These are phyloP conservation scores for Spisula solida DNA, from an alignment of 2,888 invertebrate genomes.

Conservation along the genomic window DNA sequence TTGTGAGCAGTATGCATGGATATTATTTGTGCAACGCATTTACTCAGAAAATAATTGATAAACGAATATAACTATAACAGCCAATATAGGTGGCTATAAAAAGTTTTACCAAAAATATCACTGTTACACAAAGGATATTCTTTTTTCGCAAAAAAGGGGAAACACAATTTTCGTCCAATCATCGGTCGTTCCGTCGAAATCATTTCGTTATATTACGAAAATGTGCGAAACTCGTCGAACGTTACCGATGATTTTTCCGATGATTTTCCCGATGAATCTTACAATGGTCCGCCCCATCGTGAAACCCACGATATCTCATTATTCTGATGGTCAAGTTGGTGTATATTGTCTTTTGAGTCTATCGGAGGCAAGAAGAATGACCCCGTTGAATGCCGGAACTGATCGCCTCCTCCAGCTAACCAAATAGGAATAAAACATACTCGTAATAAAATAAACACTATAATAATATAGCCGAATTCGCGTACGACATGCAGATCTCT, in stretches of 20 bases:
- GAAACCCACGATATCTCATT: background rate
- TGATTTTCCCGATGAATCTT: background rate
- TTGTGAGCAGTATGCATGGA: too few relatives aligned
- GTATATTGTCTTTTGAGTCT: background rate
- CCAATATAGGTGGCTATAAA: background rate
- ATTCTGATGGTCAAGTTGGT: background rate
- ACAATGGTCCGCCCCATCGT: slow-evolving; percentile 6
- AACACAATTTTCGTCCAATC: background rate
- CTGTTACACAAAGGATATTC: too few relatives aligned
- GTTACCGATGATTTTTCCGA: background rate
- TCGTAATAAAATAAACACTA: background rate
- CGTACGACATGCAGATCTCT: background rate
- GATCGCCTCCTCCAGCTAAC: background rate
- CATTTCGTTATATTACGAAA: background rate
- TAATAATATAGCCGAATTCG: background rate
- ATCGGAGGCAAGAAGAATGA: slow-evolving; percentile 6
- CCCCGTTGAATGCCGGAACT: background rate
- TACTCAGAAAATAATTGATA: too few relatives aligned
- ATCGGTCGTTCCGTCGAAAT: background rate
- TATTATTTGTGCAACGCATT: too few relatives aligned
- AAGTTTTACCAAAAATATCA: background rate
- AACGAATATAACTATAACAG: too few relatives aligned
- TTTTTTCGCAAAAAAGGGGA: too few relatives aligned
- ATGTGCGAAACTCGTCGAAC: background rate
- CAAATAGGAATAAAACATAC: background rate